Percentiles rank a stretch among this genome's conserved stretches.
Conservation (phyloP, 2,113 vertebrate species). For the Rattus rattus region DNA sequence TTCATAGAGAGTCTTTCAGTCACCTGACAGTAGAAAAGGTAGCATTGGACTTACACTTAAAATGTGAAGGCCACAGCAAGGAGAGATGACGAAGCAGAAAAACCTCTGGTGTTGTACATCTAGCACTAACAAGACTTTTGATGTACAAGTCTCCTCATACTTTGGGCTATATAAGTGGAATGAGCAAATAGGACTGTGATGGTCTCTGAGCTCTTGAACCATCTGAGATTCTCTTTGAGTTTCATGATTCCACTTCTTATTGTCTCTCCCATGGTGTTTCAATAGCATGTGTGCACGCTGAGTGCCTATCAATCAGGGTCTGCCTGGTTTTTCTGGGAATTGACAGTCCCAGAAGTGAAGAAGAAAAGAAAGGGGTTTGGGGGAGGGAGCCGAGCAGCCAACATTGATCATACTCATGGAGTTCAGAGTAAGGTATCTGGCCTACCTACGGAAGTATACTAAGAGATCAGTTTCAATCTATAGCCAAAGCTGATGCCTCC, state of each 20-base stretch:
- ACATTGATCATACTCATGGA: neutral
- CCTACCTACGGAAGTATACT: neutral
- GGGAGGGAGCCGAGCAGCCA: neutral
- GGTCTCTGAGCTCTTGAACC: neutral
- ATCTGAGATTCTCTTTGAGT: conserved; percentile 28
- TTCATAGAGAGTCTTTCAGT: neutral
- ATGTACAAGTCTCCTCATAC: neutral
- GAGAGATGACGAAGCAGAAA: neutral
- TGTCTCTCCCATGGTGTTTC: neutral
- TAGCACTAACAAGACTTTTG: neutral
- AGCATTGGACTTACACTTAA: neutral
- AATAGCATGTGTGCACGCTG: neutral
- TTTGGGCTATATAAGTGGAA: neutral
- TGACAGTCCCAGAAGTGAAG: neutral
- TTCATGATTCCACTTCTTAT: neutral
- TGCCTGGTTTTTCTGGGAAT: conserved; percentile 19
- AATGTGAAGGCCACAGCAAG: neutral
- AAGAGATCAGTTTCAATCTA: conserved; percentile 4
- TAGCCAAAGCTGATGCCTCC: neutral
- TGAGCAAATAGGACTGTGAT: neutral
- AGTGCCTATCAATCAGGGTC: conserved; percentile 30
- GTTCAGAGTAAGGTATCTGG: conserved; percentile 10
- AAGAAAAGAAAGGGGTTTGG: neutral
- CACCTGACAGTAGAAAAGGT: neutral
- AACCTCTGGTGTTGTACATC: neutral